Base-by-base conservation (phyloP, 2,888 invertebrate species). In the Corbicula japonica region DNA sequence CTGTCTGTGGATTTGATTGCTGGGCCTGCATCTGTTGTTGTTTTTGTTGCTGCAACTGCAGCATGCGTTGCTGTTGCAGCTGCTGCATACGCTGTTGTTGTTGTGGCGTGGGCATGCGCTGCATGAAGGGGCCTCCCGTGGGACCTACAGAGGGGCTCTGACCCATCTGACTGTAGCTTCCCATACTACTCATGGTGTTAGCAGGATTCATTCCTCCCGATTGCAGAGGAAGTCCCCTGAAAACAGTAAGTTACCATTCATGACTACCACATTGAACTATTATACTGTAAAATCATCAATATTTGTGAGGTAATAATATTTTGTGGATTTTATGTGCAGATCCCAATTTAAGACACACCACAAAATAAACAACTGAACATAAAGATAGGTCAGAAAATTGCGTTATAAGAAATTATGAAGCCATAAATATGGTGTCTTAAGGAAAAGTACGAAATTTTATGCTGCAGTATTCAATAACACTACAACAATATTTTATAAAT, bases 21-120 rank as follows among this genome's bases (percentile, higher is more conserved):
- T 92, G 95, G 90, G 93, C 94, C 86, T 84, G 80, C 54, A 73
- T 71, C 48, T 82, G 94, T 86, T 94, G 93, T 81, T 91, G 94
- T 88, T 92, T 85, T 46, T 90, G 93, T 70, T 84, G 83, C 44
- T 75, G 75, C 70, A 75, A 68, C 46, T 68, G 68, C 12, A 70
- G 56, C 74, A 83, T 52, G 54, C 73, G 76, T 41, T 70, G 71
- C 26, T 82, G 80, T n/a, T 79, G 82, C 76, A 87, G 78, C 72
- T 94, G 94, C 90, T 89, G 92, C 54, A 88, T 76, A 8, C 87
- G 86, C 79, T 91, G 90, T 50, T 91, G 92, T n/a, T 89, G 92
- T n/a, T n/a, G n/a, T 84, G 85, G 88, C 62, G 75, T 86, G 30
- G 84, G 88, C 77, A 85, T 88, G 73, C 83, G 80, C 78, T 85